Evolutionary conservation across 53 echinoderm and acorn worm genomes (phyloP).

Genomic region (Henricia sp.): DNA sequence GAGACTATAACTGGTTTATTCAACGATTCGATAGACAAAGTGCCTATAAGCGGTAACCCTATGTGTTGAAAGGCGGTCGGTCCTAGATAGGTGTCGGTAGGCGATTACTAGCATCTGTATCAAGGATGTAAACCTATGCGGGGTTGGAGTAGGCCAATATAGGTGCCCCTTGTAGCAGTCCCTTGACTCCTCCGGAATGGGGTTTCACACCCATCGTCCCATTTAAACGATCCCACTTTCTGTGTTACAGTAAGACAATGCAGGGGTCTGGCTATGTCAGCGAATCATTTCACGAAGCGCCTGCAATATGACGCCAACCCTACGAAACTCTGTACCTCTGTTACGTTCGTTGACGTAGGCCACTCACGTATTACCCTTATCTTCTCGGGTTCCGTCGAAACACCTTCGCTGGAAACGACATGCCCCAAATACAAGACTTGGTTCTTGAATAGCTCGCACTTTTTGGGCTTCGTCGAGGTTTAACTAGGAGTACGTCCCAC

Average conservation of each 20-base stretch:
- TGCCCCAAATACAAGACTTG: background rate
- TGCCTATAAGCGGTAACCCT: too few species aligned
- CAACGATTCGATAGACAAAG: too few species aligned
- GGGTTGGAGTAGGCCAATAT: conserved; percentile 3
- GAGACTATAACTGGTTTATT: too few species aligned
- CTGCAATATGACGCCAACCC: background rate
- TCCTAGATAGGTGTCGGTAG: too few species aligned
- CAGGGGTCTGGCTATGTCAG: background rate
- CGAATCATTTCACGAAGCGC: background rate
- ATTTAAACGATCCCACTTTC: conserved; percentile 5
- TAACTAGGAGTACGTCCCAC: conserved; percentile 5
- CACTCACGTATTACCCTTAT: background rate
- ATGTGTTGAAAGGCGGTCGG: too few species aligned
- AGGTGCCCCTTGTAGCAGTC: background rate
- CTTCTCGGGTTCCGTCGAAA: conserved; percentile 4
- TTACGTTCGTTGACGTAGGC: conserved; percentile 13
- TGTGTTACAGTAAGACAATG: background rate
- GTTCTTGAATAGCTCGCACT: background rate
- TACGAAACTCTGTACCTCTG: background rate
- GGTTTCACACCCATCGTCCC: background rate
- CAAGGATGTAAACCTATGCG: conserved; percentile 13
- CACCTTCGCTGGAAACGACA: background rate
- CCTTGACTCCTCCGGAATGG: background rate
- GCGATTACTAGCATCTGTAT: conserved; percentile 19
- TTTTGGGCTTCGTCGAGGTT: background rate